Evolutionary conservation across 2,797 vertebrate species (phyloP).

Genomic region (Sebastolobus alascanus): DNA sequence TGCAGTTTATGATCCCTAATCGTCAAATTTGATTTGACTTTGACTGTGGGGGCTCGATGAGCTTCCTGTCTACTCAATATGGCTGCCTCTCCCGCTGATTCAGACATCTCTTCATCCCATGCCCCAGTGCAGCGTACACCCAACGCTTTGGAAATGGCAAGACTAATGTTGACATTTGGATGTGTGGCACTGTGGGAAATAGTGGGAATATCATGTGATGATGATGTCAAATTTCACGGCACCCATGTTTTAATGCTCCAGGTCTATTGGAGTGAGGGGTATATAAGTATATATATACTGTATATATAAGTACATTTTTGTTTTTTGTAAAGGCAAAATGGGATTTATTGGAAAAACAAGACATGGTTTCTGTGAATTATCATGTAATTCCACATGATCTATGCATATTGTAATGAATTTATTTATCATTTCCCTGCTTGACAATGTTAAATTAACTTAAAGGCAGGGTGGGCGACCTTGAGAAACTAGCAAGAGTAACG

Average conservation of each 20-base stretch:
- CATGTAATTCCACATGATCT: neutral
- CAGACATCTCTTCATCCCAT: neutral
- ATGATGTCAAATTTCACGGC: constrained; percentile 5
- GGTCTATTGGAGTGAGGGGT: neutral
- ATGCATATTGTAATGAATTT: neutral
- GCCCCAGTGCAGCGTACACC: neutral
- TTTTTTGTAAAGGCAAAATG: neutral
- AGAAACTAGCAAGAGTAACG: no score
- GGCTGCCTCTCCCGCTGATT: neutral
- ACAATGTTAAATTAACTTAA: neutral
- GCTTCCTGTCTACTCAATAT: constrained; percentile 10
- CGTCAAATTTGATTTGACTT: constrained; percentile 7
- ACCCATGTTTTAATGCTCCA: neutral
- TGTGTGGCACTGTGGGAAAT: constrained; percentile 10
- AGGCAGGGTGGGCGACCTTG: no score
- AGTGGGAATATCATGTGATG: constrained; percentile 3
- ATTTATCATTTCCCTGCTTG: neutral
- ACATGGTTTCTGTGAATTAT: neutral
- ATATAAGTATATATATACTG: no score
- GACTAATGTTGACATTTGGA: constrained; percentile 25
- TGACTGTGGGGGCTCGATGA: neutral
- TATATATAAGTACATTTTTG: neutral
- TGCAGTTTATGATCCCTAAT: constrained; percentile 2
- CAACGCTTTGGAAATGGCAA: neutral
- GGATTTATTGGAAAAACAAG: neutral